phyloP scores from a whole-genome alignment of 2,797 vertebrate genomes.

The Yasuhikotakia modesta region DNA sequence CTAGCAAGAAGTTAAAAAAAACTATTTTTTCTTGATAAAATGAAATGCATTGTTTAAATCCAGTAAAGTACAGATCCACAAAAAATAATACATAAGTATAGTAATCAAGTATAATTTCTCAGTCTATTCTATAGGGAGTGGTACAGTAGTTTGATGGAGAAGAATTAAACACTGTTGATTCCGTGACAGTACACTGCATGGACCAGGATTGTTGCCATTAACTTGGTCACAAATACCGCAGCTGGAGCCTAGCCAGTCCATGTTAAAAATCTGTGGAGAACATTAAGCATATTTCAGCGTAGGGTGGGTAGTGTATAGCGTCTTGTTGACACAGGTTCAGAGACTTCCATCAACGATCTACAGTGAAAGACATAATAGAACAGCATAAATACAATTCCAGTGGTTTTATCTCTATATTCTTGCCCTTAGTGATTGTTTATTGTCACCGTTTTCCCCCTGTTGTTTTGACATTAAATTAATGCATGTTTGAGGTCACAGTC shows the following conservation, averaged over 20 bases:
- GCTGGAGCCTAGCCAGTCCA: constrained; percentile 12
- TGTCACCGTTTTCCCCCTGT: not conserved
- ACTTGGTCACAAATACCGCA: constrained; percentile 11
- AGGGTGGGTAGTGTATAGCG: not conserved
- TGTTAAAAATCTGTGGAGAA: not conserved
- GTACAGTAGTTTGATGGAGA: constrained; percentile 2
- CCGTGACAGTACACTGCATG: constrained; percentile 11
- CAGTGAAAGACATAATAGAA: not conserved
- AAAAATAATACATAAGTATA: too few species aligned
- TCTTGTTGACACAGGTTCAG: constrained; percentile 29
- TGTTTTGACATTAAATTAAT: not conserved
- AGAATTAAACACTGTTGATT: constrained; percentile 15
- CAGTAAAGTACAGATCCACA: too few species aligned
- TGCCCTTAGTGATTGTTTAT: not conserved
- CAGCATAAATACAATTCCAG: not conserved
- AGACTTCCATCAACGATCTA: constrained; percentile 11
- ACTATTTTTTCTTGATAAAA: too few species aligned
- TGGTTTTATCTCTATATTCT: constrained; percentile 15
- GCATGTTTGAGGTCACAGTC: not conserved
- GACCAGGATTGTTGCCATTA: not conserved
- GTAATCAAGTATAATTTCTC: too few species aligned
- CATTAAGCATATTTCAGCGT: constrained; percentile 2
- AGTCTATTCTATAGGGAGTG: constrained; percentile 5
- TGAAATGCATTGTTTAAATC: too few species aligned
- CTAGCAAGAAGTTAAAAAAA: too few species aligned